These are phyloP conservation scores for Dicranocentrus wangi DNA, from an alignment of 2,888 invertebrate species.

Conservation along the genomic window DNA sequence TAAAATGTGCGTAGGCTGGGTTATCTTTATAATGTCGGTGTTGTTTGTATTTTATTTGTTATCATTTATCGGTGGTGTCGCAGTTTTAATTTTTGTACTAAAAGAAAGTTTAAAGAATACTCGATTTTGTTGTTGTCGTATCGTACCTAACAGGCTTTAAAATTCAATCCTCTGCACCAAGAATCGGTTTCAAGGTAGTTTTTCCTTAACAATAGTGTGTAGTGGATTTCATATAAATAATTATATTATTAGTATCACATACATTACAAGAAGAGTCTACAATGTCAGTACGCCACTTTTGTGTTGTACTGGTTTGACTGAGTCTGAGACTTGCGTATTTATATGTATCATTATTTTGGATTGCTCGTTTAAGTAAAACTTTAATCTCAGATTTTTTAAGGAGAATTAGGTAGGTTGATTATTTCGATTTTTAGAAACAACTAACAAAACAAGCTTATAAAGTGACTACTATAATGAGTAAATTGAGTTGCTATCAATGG, in stretches of 20 bases:
- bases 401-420: too few relatives aligned
- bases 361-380: neutral
- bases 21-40: constrained; percentile 5
- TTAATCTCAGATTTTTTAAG: constrained; percentile 36
- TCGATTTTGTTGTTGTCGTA: constrained; percentile 57
- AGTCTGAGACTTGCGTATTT: constrained; percentile 58
- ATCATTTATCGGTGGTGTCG: constrained; percentile 56
- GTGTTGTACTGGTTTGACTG: constrained; percentile 49
- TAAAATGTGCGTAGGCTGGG: neutral
- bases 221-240: neutral
- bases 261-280: neutral
- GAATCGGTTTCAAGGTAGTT: neutral
- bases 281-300: too few relatives aligned
- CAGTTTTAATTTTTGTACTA: constrained; percentile 58
- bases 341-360: constrained; percentile 20
- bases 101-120: constrained; percentile 38
- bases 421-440: too few relatives aligned
- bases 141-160: constrained; percentile 63
- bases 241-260: neutral
- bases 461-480: too few relatives aligned
- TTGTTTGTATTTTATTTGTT: constrained; percentile 17
- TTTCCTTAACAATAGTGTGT: constrained; percentile 5
- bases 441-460: too few relatives aligned
- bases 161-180: constrained; percentile 28
- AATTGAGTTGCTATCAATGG: too few relatives aligned